Evolutionary conservation across 1,140 invertebrate species (phyloP), one percentile per base, ranked within the genome.

Genomic region (Archegozetes longisetosus): DNA sequence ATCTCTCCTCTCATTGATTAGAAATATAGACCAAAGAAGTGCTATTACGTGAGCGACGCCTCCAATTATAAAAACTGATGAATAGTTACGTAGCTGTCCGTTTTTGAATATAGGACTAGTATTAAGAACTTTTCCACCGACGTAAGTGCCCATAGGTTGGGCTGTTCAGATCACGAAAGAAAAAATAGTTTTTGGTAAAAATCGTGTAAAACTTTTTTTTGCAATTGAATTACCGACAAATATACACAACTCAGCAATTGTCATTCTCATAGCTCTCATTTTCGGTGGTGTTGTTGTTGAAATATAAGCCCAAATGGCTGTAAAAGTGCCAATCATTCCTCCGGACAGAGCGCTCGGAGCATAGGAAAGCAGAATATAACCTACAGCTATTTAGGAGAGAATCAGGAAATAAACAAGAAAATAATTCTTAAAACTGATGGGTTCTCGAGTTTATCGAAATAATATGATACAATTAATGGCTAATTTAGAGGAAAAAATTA

Each of bases 11-110:
- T 59, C 58, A 56, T 59, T 46, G n/a, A 59, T 26, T 22, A 59
- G 23, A 17, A 59, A 32, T 20, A 51, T 17, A 22, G 17, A 20
- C 14, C n/a, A 29, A 17, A 59, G 24, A 3, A 59, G 25, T n/a
- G 52, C n/a, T 4, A 56, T 3, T 24, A 59, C 12, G 17, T 53
- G 9, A 22, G 22, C 13, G 13, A 32, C 22, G 20, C 13, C 12
- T 3, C 53, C 24, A 56, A 59, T 54, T 9, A 58, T 9, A 56
- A 23, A 59, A n/a, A 59, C 25, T 3, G 53, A 14, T n/a, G 58
- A 24, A 25, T 20, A 59, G 23, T 59, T 59, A n/a, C 51, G 58
- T 28, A 32, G 17, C 27, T 59, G 53, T 20, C 25, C 22, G 20
- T 23, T 23, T 49, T 23, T n/a, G 28, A 59, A 56, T 23, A 29